These are phyloP conservation scores for Drosophila leonis DNA, from an alignment of 2,888 invertebrate species.

Conservation along the genomic window DNA sequence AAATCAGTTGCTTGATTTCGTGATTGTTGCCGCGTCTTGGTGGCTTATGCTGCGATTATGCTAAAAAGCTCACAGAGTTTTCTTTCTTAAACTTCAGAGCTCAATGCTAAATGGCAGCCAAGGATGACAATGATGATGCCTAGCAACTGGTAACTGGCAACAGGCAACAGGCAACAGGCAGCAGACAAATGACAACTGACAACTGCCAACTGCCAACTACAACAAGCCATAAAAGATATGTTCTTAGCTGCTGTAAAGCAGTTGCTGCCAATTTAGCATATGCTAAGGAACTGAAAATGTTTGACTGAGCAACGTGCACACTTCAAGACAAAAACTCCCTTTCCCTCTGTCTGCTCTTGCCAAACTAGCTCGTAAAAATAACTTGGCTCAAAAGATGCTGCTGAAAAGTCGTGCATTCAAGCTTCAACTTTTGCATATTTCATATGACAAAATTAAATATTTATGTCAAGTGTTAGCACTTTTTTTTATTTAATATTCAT, in stretches of 20 bases:
- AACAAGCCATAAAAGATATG: neutral
- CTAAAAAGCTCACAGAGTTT: slow-evolving; percentile 30
- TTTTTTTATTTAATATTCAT: neutral
- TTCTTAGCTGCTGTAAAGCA: slow-evolving; percentile 7
- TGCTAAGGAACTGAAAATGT: slow-evolving; percentile 19
- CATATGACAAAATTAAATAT: slow-evolving; percentile 35
- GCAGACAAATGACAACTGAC: slow-evolving; percentile 11
- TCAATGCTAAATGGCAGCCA: slow-evolving; percentile 15
- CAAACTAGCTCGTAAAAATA: slow-evolving; percentile 20
- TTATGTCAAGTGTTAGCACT: slow-evolving; percentile 19
- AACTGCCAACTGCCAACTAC: slow-evolving; percentile 8
- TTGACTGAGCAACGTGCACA: slow-evolving; percentile 8
- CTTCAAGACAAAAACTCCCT: neutral
- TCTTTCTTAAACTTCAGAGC: slow-evolving; percentile 13
- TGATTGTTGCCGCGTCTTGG: slow-evolving; percentile 38
- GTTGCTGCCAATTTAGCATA: slow-evolving; percentile 14
- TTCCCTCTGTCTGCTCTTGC: neutral
- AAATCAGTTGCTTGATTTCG: slow-evolving; percentile 56
- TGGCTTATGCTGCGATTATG: slow-evolving; percentile 40
- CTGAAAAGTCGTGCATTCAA: slow-evolving; percentile 7
- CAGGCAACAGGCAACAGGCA: slow-evolving; percentile 1
- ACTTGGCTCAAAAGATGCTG: slow-evolving; percentile 21
- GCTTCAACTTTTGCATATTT: slow-evolving; percentile 37
- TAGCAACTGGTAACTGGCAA: slow-evolving; percentile 16
- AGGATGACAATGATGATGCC: slow-evolving; percentile 10